These are phyloP conservation scores for Cotesia glomerata DNA, from an alignment of 1,140 invertebrate species.

Conservation along the genomic window DNA sequence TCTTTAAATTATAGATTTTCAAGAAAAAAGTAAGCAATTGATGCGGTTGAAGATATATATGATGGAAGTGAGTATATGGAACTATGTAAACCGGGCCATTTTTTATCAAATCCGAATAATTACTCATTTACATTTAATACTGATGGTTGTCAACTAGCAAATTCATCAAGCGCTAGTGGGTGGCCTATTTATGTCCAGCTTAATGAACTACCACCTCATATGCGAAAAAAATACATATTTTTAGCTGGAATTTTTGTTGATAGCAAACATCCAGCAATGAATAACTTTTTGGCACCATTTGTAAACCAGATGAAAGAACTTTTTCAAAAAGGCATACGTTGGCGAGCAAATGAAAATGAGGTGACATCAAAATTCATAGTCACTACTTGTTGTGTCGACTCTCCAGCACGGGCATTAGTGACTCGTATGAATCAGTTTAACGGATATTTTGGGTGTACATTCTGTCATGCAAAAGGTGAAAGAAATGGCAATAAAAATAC, in stretches of 20 bases:
- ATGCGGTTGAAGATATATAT: constrained; percentile 25
- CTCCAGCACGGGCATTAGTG: neutral
- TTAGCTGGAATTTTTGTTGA: constrained; percentile 29
- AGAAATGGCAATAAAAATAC: neutral
- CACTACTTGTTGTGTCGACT: constrained; percentile 4
- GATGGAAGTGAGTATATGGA: constrained; percentile 20
- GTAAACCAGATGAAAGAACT: constrained; percentile 6
- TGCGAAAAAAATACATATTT: constrained; percentile 19
- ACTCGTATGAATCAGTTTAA: constrained; percentile 20
- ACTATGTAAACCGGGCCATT: neutral
- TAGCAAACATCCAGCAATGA: constrained; percentile 18
- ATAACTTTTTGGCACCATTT: constrained; percentile 15
- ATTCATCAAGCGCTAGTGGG: constrained; percentile 20
- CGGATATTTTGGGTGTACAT: constrained; percentile 14
- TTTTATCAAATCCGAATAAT: constrained; percentile 12
- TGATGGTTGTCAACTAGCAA: constrained; percentile 9
- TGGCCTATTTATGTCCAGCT: constrained; percentile 30
- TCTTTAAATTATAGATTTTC: constrained; percentile 17
- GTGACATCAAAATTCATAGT: constrained; percentile 7
- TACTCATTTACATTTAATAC: constrained; percentile 27
- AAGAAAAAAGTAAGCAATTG: constrained; percentile 6
- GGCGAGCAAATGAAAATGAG: neutral
- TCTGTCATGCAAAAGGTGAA: constrained; percentile 6
- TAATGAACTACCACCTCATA: constrained; percentile 31
- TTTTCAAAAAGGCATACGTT: constrained; percentile 1